A percentile compares a stretch with the other conserved stretches of the same genome.
These are phyloP conservation scores for Thecophora atra DNA, from an alignment of 2,888 invertebrate species.

Conservation along the genomic window DNA sequence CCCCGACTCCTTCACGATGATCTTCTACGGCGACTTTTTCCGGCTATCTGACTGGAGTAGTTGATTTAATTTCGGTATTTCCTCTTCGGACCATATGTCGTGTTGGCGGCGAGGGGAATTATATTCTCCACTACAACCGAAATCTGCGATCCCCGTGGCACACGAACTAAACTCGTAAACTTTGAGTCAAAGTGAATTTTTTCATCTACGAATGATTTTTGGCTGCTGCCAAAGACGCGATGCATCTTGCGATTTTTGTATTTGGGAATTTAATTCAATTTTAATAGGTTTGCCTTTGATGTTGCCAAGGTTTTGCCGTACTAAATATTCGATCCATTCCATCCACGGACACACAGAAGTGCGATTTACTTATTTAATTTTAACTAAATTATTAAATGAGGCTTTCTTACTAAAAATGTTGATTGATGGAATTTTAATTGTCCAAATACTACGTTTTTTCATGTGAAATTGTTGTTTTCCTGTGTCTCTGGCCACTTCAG, in stretches of 20 bases:
- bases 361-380: not conserved
- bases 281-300: slow-evolving; percentile 26
- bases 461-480: slow-evolving; percentile 6
- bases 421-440: slow-evolving; percentile 31
- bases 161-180: slow-evolving; percentile 19
- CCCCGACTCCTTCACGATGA: not conserved
- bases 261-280: slow-evolving; percentile 20
- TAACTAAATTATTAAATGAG: slow-evolving; percentile 2
- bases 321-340: not conserved
- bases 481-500: too few species aligned
- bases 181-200: not conserved
- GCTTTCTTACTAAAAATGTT: slow-evolving; percentile 6
- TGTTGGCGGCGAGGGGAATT: not conserved
- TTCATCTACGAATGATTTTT: not conserved
- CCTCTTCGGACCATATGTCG: slow-evolving; percentile 17
- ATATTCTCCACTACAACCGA: not conserved
- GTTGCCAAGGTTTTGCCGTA: not conserved
- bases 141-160: not conserved
- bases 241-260: not conserved
- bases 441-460: slow-evolving; percentile 8
- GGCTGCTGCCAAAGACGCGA: not conserved
- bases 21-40: not conserved
- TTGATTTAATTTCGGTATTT: slow-evolving; percentile 13
- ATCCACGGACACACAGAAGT: too few species aligned
- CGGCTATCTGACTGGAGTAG: not conserved